These are phyloP conservation scores for Ciconia maguari DNA, from an alignment of 2,113 vertebrate genomes.

Conservation along the genomic window DNA sequence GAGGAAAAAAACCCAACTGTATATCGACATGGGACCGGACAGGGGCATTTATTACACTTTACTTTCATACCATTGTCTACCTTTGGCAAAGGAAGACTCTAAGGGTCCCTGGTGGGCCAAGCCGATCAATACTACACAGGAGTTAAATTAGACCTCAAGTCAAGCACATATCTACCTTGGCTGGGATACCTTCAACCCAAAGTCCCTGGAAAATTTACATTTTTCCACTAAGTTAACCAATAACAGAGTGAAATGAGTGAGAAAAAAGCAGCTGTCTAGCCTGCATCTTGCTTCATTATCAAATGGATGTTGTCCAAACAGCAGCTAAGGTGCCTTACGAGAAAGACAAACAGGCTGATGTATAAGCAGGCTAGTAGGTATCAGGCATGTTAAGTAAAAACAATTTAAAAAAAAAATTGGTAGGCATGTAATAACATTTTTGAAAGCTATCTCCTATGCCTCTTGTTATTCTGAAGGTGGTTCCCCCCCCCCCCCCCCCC, in stretches of 20 bases:
- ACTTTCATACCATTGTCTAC: conserved; percentile 85
- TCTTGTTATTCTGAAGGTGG: background rate
- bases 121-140: conserved; percentile 86
- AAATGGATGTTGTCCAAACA: conserved; percentile 62
- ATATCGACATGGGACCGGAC: conserved; percentile 80
- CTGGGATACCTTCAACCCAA: conserved; percentile 81
- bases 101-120: conserved; percentile 78
- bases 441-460: background rate
- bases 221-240: conserved; percentile 97
- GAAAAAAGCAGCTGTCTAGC: conserved; percentile 94
- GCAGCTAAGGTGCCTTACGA: background rate
- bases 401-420: background rate
- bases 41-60: conserved; percentile 85
- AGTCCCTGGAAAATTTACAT: conserved; percentile 90
- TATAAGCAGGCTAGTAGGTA: background rate
- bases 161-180: conserved; percentile 82
- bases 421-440: background rate
- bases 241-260: conserved; percentile 93
- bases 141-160: conserved; percentile 96
- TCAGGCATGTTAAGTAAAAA: background rate
- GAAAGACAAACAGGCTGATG: background rate
- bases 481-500: fast-evolving
- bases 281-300: conserved; percentile 75
- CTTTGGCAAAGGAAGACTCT: conserved; percentile 78
- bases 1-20: conserved; percentile 56